A percentile compares a stretch with the other conserved stretches of the same genome.
Conservation (phyloP, 2,888 invertebrate species). For the Noctuana brunneofusca region DNA sequence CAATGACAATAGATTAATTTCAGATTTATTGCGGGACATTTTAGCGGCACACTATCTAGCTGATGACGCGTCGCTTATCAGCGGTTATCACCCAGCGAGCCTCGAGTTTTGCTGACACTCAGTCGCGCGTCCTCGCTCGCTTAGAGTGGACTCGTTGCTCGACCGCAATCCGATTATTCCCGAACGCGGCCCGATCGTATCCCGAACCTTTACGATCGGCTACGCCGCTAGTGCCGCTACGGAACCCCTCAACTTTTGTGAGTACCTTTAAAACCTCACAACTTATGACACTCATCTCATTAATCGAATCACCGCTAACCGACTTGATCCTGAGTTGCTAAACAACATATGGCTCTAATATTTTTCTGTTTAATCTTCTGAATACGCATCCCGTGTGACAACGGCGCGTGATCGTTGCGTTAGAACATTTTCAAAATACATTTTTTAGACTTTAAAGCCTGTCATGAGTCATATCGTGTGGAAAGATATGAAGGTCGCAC, state of each 20-base stretch:
- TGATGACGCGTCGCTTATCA: slow-evolving; percentile 72
- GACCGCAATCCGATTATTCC: slow-evolving; percentile 41
- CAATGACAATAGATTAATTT: slow-evolving; percentile 32
- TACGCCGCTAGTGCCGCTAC: slow-evolving; percentile 30
- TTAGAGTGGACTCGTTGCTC: slow-evolving; percentile 53
- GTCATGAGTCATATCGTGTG: slow-evolving; percentile 44
- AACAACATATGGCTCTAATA: slow-evolving; percentile 26
- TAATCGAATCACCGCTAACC: slow-evolving; percentile 24
- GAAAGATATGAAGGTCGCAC: slow-evolving; percentile 47
- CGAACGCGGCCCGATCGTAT: slow-evolving; percentile 42
- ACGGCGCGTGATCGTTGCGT: slow-evolving; percentile 45
- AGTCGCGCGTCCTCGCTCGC: slow-evolving; percentile 69
- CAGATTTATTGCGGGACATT: slow-evolving; percentile 39
- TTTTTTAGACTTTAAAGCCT: slow-evolving; percentile 43
- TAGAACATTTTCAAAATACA: slow-evolving; percentile 44
- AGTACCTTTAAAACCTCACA: slow-evolving; percentile 37
- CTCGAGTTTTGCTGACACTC: slow-evolving; percentile 55
- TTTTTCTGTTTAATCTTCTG: slow-evolving; percentile 37
- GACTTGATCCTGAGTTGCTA: slow-evolving; percentile 3
- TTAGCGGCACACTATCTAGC: slow-evolving; percentile 50
- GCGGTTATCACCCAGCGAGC: slow-evolving; percentile 74
- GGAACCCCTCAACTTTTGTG: slow-evolving; percentile 32
- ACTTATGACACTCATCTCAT: slow-evolving; percentile 26
- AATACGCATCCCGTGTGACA: slow-evolving; percentile 37
- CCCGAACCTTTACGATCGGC: slow-evolving; percentile 36